Evolutionary conservation across 2,888 invertebrate species (phyloP), one percentile per base, ranked within the genome.

Genomic region (Galerucella calmariensis): DNA sequence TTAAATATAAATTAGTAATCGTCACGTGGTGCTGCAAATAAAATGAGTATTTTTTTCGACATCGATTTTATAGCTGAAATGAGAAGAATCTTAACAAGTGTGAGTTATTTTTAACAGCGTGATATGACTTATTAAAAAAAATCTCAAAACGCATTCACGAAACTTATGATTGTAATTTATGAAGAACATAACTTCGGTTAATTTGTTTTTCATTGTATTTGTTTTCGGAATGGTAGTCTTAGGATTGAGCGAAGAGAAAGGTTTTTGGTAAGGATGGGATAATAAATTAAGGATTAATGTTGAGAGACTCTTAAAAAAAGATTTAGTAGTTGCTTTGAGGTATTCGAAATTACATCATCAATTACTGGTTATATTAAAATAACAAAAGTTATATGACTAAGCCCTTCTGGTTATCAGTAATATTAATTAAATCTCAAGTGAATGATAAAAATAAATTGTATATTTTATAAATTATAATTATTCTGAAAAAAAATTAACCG

Each of bases 1-100:
- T 79, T 77, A 78, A 78, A 77, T 75, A 75, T 75, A 75, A 77
- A 79, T 79, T 79, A 79, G 69, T 73, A 79, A 78, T 77, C 80
- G 73, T 76, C 75, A 67, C 78, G 74, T 77, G 78, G 72, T 66
- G 76, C 74, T 69, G 76, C 71, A 74, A 77, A 78, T 78, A 77
- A 78, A 77, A 77, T 71, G 2, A 76, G 67, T 67, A 77, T 69
- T 71, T 74, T 78, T 70, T 78, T 78, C 68, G 73, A 77, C 75
- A 72, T 74, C 78, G 71, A 78, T 74, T 78, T 78, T 78, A 78
- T 78, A 75, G 77, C 77, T 68, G 70, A 78, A 78, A 78, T 70
- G 78, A 78, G 78, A 72, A 67, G 78, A 78, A 78, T 78, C 72
- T 78, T 77, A 77, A 78, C 74, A 74, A 75, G 75, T 73, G 70